Base-by-base conservation (phyloP, 2,888 invertebrate genomes). In the Stenotaenia linearis region DNA sequence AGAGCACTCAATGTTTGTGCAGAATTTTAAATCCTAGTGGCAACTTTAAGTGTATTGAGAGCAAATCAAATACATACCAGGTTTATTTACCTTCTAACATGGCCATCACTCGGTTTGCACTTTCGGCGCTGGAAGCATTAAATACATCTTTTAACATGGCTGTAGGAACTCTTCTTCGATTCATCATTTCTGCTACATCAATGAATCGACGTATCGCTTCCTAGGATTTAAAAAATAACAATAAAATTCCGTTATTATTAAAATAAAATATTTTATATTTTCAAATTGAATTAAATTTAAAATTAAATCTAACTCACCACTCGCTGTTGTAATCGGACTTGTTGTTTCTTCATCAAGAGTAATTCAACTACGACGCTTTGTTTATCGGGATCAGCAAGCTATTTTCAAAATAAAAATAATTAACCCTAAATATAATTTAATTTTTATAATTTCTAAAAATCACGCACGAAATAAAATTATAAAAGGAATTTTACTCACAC, bases 281-380 rank as follows among this genome's bases (percentile, higher is more conserved):
- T 21, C 15, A 6, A 69, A 3, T 10, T 74, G 21, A 18, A 74
- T 21, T 6, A 0, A 61, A 10, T 15, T 28, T 3, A 69, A 28
- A 69, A 28, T 28, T 69, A 69, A 10, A 69, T 15, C 12, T 56
- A 69, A 83, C 84, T 84, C 82, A 87, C 87, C 83, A 87, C 82
- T 84, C 86, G 85, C 80, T 85, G 84, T 80, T 87, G 86, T 81
- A 86, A 84, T 79, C 86, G 84, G 32, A 86, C 85, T 79, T 87
- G 86, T 75, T 86, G 84, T 82, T 88, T 88, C 83, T 85, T 86
- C 85, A 87, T 84, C 79, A 87, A 84, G 21, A 85, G 84, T 25
- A 86, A 83, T 81, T 88, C 86, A 82, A 87, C 87, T 81, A 87
- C 86, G 78, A 86, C 85, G 75, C 86, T 86, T 80, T 87, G 86